Evolutionary conservation across 2,797 vertebrate genomes (phyloP), one percentile per base, ranked within the genome.

Genomic region (Argyrosomus regius): DNA sequence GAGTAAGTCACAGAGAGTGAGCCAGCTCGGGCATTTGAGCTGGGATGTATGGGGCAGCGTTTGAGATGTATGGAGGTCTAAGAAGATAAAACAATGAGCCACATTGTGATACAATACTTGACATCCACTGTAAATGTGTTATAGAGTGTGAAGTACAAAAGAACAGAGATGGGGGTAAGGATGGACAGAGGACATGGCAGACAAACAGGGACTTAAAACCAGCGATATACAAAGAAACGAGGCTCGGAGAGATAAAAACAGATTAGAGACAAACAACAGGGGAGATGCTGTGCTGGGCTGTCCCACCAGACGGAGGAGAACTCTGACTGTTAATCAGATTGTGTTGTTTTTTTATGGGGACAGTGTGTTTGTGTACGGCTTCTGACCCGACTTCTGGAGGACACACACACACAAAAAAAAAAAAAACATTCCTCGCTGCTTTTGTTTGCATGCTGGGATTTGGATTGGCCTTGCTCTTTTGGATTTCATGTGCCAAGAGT

Each of bases 401-500:
- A 75, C 61, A 75, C 58, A 45, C 35, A 45, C 35, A 39, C 35
- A 35, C 8, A 35, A 9, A 8, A 35, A 2, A 8, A 35, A 35
- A 62, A 61, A 63, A 60, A 64, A 5, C 49, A 52, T 70, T 74
- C 73, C 68, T 72, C 52, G 65, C 73, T 68, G 39, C 12, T n/a
- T 88, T 77, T 87, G 81, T 91, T 83, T 77, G 75, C 78, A 75
- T 78, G 80, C 76, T 86, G 83, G n/a, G 81, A 80, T 68, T 75
- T 52, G 28, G 35, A 60, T 43, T 45, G 1, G 20, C 20, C 3
- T 49, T 39, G 12, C 49, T 71, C 64, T 69, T 17, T 3, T 31
- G 7, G 56, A 39, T 63, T 28, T 54, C 12, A 24, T 20, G 56
- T 4, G 3, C 16, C 41, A 24, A 69, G 4, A 48, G 20, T 78